These are phyloP conservation scores for Caenorhabditis becei DNA, from an alignment of 2,888 invertebrate species.

Conservation along the genomic window DNA sequence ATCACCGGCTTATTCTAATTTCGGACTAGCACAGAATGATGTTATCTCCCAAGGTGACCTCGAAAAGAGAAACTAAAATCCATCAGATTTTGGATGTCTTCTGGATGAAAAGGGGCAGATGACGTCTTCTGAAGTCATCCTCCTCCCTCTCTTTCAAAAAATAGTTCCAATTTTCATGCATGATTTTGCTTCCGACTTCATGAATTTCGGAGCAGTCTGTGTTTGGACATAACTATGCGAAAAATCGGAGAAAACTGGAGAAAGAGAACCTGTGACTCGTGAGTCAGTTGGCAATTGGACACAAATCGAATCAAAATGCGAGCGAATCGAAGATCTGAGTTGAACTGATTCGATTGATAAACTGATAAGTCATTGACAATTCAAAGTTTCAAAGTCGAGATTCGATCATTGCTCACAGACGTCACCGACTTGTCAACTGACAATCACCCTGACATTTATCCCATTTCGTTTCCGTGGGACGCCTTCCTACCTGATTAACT, in stretches of 20 bases:
- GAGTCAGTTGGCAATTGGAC: too few relatives aligned
- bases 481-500: neutral
- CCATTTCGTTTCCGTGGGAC: constrained; percentile 15
- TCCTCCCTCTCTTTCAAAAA: neutral
- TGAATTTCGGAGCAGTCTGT: constrained; percentile 35
- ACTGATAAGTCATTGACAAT: neutral
- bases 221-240: constrained; percentile 13
- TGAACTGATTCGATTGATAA: neutral
- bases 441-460: constrained; percentile 24
- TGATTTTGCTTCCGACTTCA: constrained; percentile 44
- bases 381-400: neutral
- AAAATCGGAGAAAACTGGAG: neutral
- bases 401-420: neutral
- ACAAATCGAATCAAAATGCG: neutral
- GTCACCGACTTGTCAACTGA: constrained; percentile 7
- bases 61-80: neutral
- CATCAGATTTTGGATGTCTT: neutral
- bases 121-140: neutral
- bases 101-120: neutral
- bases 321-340: neutral
- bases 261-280: neutral
- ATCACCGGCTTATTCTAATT: too few relatives aligned
- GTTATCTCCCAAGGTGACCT: neutral
- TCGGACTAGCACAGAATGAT: too few relatives aligned
- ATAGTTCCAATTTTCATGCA: constrained; percentile 44